Percentiles rank a stretch among this genome's conserved stretches.
Evolutionary conservation across 2,113 vertebrate species (phyloP).

Genomic region (Rhipidura dahli): DNA sequence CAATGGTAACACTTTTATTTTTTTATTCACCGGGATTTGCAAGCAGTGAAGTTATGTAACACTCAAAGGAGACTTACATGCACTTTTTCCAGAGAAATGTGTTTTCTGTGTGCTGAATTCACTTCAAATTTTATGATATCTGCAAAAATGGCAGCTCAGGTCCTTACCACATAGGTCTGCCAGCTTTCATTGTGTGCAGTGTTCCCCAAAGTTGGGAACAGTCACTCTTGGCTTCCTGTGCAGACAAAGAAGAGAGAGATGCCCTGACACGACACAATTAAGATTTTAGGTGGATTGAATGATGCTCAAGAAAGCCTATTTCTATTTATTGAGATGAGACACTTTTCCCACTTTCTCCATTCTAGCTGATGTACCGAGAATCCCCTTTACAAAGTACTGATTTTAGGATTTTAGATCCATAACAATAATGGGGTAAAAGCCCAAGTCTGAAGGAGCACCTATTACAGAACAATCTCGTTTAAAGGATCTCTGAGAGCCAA

Average conservation of each 20-base stretch:
- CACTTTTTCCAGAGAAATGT: constrained; percentile 20
- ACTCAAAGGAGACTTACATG: background rate
- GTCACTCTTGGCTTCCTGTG: background rate
- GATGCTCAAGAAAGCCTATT: background rate
- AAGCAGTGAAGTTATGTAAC: background rate
- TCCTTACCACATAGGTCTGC: background rate
- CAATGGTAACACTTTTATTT: constrained; percentile 49
- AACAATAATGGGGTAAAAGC: background rate
- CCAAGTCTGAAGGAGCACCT: background rate
- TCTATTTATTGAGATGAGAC: background rate
- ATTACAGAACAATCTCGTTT: background rate
- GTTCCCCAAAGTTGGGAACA: background rate
- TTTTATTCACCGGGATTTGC: constrained; percentile 24
- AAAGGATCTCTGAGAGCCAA: background rate
- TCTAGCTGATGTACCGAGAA: background rate
- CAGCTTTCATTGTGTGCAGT: background rate
- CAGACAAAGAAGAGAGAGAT: background rate
- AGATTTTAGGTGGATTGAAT: background rate
- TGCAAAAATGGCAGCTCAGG: background rate
- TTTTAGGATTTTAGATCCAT: background rate
- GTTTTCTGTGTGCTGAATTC: constrained; percentile 13
- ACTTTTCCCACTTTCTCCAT: background rate
- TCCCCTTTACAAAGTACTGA: background rate
- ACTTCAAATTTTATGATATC: constrained; percentile 34
- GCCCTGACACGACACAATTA: background rate